These are phyloP conservation scores for Mus minutoides DNA, from an alignment of 2,797 vertebrate species.

Conservation along the genomic window DNA sequence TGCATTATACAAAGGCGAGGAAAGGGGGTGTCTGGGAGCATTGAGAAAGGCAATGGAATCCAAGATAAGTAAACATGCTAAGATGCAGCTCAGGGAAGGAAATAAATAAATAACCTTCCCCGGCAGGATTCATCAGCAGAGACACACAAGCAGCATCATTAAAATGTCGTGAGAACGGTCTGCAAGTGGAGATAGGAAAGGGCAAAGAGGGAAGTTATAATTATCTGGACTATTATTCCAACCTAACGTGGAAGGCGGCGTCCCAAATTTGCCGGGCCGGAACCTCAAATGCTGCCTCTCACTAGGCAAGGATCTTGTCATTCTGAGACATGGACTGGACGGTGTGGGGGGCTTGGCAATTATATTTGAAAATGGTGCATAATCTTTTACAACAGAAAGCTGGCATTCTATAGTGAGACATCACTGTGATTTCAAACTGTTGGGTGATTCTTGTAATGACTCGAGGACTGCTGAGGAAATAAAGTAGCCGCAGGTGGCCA, in stretches of 20 bases:
- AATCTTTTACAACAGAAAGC: slow-evolving; percentile 67
- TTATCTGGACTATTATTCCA: slow-evolving; percentile 27
- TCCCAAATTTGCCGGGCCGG: not conserved
- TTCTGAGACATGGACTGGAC: not conserved
- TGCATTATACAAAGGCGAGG: not conserved
- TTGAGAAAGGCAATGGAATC: slow-evolving; percentile 39
- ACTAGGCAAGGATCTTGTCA: slow-evolving; percentile 20
- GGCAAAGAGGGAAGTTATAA: not conserved
- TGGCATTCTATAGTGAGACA: slow-evolving; percentile 76
- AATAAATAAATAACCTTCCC: slow-evolving; percentile 23
- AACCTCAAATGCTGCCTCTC: not conserved
- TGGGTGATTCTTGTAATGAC: slow-evolving; percentile 80
- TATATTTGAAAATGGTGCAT: slow-evolving; percentile 62
- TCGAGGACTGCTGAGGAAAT: slow-evolving; percentile 74
- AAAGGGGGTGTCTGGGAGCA: not conserved
- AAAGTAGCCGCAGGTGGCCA: slow-evolving; percentile 71
- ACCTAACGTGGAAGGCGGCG: not conserved
- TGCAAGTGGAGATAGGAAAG: not conserved
- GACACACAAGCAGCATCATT: not conserved
- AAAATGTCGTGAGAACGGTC: not conserved
- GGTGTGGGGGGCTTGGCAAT: slow-evolving; percentile 31
- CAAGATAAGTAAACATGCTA: slow-evolving; percentile 17
- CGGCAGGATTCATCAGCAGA: slow-evolving; percentile 19
- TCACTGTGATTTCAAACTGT: slow-evolving; percentile 77
- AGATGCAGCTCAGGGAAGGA: not conserved